A percentile compares a stretch with the other conserved stretches of the same genome.
phyloP scores from a whole-genome alignment of 2,888 invertebrate species.

The Eristalis intricaria region DNA sequence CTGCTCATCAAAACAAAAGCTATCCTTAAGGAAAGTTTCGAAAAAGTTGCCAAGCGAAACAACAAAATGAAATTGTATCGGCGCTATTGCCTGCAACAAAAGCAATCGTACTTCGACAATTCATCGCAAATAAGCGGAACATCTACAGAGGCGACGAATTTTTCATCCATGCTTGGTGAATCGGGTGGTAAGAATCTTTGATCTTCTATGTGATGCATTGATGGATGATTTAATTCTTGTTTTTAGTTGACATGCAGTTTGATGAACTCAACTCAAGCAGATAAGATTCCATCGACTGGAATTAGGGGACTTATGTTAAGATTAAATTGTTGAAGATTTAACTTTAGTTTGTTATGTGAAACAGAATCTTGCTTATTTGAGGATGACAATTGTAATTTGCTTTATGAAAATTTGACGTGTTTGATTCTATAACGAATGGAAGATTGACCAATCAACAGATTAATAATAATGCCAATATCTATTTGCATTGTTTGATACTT shows the following conservation, averaged over 20 bases:
- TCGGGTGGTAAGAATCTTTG: constrained; percentile 56
- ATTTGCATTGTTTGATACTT: too few relatives aligned
- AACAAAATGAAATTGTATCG: constrained; percentile 48
- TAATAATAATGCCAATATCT: too few relatives aligned
- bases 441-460: too few relatives aligned
- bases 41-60: constrained; percentile 31
- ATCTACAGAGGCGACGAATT: constrained; percentile 15
- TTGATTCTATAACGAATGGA: too few relatives aligned
- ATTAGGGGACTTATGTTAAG: not conserved
- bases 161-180: constrained; percentile 32
- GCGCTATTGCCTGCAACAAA: not conserved
- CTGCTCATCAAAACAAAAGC: constrained; percentile 16
- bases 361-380: too few relatives aligned
- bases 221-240: not conserved
- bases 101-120: not conserved
- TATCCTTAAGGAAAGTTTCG: not conserved
- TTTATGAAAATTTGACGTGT: too few relatives aligned
- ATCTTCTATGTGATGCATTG: not conserved
- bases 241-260: constrained; percentile 51
- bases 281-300: not conserved
- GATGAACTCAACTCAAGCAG: constrained; percentile 27
- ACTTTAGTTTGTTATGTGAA: too few relatives aligned
- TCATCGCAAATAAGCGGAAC: not conserved
- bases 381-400: too few relatives aligned
- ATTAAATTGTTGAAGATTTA: not conserved